Base-by-base conservation (phyloP, 2,113 vertebrate species). In the Cephalopterus ornatus region DNA sequence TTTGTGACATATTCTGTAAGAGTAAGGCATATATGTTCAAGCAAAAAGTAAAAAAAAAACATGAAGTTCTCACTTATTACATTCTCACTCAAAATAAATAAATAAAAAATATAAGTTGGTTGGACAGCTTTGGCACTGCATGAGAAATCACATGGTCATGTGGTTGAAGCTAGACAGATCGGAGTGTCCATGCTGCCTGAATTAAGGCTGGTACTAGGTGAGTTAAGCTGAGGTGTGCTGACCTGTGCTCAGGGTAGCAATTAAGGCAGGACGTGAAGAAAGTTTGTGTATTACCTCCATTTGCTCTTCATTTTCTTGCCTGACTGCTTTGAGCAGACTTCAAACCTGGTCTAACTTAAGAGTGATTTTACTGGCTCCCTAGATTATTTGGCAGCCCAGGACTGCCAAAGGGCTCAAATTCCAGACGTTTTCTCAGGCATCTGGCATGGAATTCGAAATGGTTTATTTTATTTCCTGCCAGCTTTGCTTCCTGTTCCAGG, bases 391-490 rank as follows among this genome's bases (percentile, higher is more conserved):
- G 73, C 72, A 92, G 53, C 26, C 16, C 23, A 55, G n/a, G 30
- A 71, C 39, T 81, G 75, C 53, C 76, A 77, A 75, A 79, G n/a
- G 58, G 42, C 72, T 92, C 49, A 67, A 53, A 95, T 96, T 92
- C 80, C 94, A 96, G 94, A 87, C 84, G 86, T 90, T 84, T 92
- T 92, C 75, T 94, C 47, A 65, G 67, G 49, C 74, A 75, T 78
- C 53, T 70, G 85, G 20, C 35, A 73, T 42, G 18, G 52, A 95
- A 47, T 73, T 87, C 3, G 2, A 39, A 96, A 85, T 49, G 35
- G 23, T 62, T 95, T 94, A 41, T 44, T 93, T 95, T 78, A 91
- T 86, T 91, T 67, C 62, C 67, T 80, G 88, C 35, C 67, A 85
- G 79, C 33, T 58, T 82, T 10, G 0, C 52, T 82, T 96, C 73